Base-by-base conservation (phyloP, 2,797 vertebrate genomes). In the Pipistrellus pipistrellus region DNA sequence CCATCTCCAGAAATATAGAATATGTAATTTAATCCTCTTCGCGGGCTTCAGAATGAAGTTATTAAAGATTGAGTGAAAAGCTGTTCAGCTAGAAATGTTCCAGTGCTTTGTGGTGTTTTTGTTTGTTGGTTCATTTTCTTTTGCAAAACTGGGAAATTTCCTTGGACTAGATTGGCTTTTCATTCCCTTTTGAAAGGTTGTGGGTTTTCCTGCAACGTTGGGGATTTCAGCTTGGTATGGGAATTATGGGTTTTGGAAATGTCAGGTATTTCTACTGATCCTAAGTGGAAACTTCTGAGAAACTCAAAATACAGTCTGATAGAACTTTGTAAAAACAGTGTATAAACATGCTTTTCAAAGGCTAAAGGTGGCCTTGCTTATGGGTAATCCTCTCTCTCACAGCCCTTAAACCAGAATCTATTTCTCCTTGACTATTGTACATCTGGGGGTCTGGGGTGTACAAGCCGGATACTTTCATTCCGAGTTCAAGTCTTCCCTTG, bases 131-230 rank as follows among this genome's bases (percentile, higher is more conserved):
- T 41, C 38, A 41, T 41, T 89, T 95, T 66, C 46, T 87, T 48
- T 91, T 68, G 8, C 68, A 91, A 78, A 85, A 23, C 38, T 78
- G 77, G 53, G 88, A 80, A 80, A 18, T 95, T 89, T 82, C 75
- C 78, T 96, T 93, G 53, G 32, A 94, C 41, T 94, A 44, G 18
- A 23, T 86, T 94, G 82, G 75, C 48, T 91, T 89, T 95, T 96
- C 30, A n/a, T 66, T 96, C n/a, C 64, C 46, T 87, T 83, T 35
- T 90, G 32, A 69, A 15, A 78, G 41, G 95, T 95, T 94, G 59
- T 93, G 87, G 93, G 66, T 81, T 97, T 96, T 95, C 86, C 89
- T 73, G 53, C 86, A 80, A 76, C 68, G 59, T 35, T 93, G 51
- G 57, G 75, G 85, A 89, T 71, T 94, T 95, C 72, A 94, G 46